Evolutionary conservation across 1,140 invertebrate species (phyloP).

Genomic region (Euura saliciscinereae): DNA sequence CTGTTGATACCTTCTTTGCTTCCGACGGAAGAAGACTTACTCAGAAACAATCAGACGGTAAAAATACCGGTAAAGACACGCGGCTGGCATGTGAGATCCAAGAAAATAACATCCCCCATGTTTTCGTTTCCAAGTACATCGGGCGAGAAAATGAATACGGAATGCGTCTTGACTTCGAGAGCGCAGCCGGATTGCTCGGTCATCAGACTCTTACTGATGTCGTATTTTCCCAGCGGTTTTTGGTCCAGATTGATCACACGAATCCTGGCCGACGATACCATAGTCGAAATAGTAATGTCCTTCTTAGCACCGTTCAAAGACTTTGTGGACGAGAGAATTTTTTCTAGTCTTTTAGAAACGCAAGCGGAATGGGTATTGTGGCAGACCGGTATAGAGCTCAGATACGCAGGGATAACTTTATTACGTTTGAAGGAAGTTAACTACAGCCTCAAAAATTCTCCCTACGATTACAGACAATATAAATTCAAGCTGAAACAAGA

Average conservation of each 20-base stretch:
- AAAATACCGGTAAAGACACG: slow-evolving; percentile 75
- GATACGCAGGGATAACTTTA: slow-evolving; percentile 81
- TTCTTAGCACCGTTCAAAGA: slow-evolving; percentile 55
- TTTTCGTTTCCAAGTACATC: slow-evolving; percentile 43
- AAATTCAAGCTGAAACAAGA: slow-evolving; percentile 81
- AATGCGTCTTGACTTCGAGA: slow-evolving; percentile 54
- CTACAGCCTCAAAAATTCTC: slow-evolving; percentile 62
- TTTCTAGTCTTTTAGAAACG: slow-evolving; percentile 68
- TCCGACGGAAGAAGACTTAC: slow-evolving; percentile 78
- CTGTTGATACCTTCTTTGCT: slow-evolving; percentile 92
- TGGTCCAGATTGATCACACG: slow-evolving; percentile 95
- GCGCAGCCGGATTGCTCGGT: slow-evolving; percentile 65
- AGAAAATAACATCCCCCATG: slow-evolving; percentile 65
- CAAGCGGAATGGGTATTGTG: slow-evolving; percentile 92
- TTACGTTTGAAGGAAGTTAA: slow-evolving; percentile 85
- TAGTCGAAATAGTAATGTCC: slow-evolving; percentile 78
- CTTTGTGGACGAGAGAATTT: slow-evolving; percentile 67
- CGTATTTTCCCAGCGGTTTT: slow-evolving; percentile 97
- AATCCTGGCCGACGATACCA: slow-evolving; percentile 87
- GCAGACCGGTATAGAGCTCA: slow-evolving; percentile 92
- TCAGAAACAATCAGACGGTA: slow-evolving; percentile 56
- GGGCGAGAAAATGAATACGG: slow-evolving; percentile 32
- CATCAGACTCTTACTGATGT: slow-evolving; percentile 82
- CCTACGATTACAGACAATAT: slow-evolving; percentile 58
- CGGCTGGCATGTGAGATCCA: slow-evolving; percentile 69